phyloP scores from a whole-genome alignment of 2,797 vertebrate genomes.

The Microhierax caerulescens region DNA sequence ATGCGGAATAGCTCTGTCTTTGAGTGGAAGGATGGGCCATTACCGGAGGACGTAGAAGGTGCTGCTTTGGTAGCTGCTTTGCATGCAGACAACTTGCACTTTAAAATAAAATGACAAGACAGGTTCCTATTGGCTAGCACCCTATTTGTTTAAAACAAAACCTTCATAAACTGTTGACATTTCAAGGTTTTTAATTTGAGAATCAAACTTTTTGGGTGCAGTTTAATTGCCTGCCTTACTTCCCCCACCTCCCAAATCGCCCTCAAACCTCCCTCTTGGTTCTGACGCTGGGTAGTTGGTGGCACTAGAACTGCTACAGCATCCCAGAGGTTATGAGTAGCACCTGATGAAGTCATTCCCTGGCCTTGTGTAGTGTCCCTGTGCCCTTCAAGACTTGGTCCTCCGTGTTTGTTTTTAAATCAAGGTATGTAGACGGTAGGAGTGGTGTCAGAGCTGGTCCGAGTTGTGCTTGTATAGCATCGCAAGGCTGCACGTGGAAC shows the following conservation, averaged over 20 bases:
- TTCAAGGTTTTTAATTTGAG: background rate
- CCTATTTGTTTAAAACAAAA: background rate
- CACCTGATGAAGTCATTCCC: background rate
- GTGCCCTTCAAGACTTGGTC: background rate
- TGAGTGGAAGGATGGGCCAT: background rate
- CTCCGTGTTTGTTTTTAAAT: background rate
- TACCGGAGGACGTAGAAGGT: background rate
- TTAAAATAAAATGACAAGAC: background rate
- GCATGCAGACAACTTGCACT: background rate
- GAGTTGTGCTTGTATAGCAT: background rate
- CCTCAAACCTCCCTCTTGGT: background rate
- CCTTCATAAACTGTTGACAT: background rate
- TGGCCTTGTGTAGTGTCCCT: background rate
- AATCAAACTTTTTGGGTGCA: background rate
- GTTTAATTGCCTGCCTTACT: background rate
- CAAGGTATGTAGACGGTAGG: background rate
- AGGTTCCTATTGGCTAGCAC: background rate
- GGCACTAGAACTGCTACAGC: background rate
- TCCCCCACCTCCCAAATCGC: background rate
- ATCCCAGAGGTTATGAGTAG: accelerated
- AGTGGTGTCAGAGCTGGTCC: background rate
- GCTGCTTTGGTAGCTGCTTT: background rate
- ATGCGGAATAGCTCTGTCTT: accelerated
- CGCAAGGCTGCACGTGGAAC: accelerated
- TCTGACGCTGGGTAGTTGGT: background rate